Evolutionary conservation across 92 coral and sea anemone species (phyloP).

Genomic region (Parazoanthus atlanticus): DNA sequence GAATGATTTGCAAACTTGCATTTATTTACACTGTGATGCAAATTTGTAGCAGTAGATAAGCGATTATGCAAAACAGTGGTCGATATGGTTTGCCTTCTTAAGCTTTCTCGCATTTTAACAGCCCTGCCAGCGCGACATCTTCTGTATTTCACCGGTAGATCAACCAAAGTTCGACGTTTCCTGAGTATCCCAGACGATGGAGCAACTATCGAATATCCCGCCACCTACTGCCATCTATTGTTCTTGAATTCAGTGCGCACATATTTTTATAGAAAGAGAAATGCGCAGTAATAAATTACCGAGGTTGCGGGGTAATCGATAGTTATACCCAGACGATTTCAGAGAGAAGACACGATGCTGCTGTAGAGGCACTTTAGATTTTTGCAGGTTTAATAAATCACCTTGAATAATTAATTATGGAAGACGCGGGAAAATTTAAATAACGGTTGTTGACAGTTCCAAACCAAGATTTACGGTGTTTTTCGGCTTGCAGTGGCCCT

Average conservation of each 20-base stretch:
- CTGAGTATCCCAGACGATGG: constrained; percentile 24
- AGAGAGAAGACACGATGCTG: constrained; percentile 2
- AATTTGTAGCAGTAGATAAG: not conserved
- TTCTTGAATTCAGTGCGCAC: no score
- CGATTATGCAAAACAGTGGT: constrained; percentile 22
- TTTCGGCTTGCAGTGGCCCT: constrained; percentile 13
- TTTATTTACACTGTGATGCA: constrained; percentile 12
- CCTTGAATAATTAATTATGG: constrained; percentile 19
- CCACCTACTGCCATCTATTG: no score
- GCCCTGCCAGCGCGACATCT: constrained; percentile 17
- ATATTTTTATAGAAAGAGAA: no score
- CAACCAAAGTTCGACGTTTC: not conserved
- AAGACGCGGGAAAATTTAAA: constrained; percentile 14
- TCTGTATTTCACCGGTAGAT: constrained; percentile 9
- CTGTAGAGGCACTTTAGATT: not conserved
- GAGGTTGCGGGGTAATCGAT: no score
- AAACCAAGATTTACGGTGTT: not conserved
- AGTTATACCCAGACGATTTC: no score
- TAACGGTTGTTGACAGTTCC: not conserved
- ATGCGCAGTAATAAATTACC: no score
- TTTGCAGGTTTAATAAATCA: constrained; percentile 17
- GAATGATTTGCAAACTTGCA: no score
- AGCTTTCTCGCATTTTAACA: constrained; percentile 2
- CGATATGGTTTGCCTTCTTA: constrained; percentile 14
- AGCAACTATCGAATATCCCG: no score